Evolutionary conservation across 1,140 invertebrate species (phyloP).

Genomic region (Drosophila orena): DNA sequence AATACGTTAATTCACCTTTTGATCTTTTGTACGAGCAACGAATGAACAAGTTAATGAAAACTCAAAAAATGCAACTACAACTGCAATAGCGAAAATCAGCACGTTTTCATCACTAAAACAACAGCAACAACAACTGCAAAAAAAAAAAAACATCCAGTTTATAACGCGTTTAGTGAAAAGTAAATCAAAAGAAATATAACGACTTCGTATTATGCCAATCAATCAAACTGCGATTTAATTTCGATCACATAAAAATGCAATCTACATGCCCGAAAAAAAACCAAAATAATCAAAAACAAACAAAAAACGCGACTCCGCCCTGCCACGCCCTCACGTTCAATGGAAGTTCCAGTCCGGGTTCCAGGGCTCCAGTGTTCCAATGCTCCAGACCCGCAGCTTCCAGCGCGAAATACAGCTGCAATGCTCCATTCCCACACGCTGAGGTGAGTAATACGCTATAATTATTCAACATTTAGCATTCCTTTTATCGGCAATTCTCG

Average conservation of each 20-base stretch:
- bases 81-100: slow-evolving; percentile 46
- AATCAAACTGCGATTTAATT: slow-evolving; percentile 70
- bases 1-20: slow-evolving; percentile 24
- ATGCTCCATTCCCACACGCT: slow-evolving; percentile 34
- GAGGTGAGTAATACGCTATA: slow-evolving; percentile 63
- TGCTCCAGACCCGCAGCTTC: slow-evolving; percentile 10
- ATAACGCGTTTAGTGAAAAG: slow-evolving; percentile 32
- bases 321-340: slow-evolving; percentile 5
- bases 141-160: slow-evolving; percentile 31
- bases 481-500: slow-evolving; percentile 22
- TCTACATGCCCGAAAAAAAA: slow-evolving; percentile 18
- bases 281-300: slow-evolving; percentile 2
- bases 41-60: slow-evolving; percentile 3
- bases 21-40: slow-evolving; percentile 26
- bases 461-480: slow-evolving; percentile 17
- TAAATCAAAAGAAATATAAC: slow-evolving; percentile 22
- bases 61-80: slow-evolving; percentile 23
- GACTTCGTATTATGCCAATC: slow-evolving; percentile 78
- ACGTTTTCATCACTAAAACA: slow-evolving; percentile 32
- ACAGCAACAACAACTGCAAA: slow-evolving; percentile 22
- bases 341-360: slow-evolving; percentile 20
- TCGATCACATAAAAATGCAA: slow-evolving; percentile 52
- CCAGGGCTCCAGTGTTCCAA: slow-evolving; percentile 11
- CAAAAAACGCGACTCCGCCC: slow-evolving; percentile 53
- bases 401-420: slow-evolving; percentile 47